These are phyloP conservation scores for Anarrhichthys ocellatus DNA, from an alignment of 2,113 vertebrate genomes.

Conservation along the genomic window DNA sequence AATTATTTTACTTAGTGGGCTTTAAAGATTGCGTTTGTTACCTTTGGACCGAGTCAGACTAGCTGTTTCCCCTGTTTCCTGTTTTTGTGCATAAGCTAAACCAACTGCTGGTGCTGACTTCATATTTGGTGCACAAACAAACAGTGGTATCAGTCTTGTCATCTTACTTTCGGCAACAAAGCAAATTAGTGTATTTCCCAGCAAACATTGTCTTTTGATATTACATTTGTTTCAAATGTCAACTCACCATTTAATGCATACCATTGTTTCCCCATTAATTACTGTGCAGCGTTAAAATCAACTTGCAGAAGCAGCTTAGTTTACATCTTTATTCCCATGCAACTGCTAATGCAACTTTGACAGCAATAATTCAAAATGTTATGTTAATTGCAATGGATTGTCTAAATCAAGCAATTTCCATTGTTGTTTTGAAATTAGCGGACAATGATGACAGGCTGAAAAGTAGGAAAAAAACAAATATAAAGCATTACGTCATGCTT, in stretches of 20 bases:
- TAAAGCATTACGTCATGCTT: background rate
- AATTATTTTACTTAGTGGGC: background rate
- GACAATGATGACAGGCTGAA: background rate
- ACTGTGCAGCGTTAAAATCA: background rate
- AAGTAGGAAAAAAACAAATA: background rate
- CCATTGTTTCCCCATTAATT: background rate
- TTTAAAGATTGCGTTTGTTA: background rate
- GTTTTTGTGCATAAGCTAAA: background rate
- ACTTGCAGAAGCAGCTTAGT: background rate
- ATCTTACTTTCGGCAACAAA: background rate
- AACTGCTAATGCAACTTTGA: background rate
- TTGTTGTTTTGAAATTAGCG: slow-evolving; percentile 10
- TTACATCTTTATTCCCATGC: background rate
- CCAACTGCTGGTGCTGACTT: background rate
- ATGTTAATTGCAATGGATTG: background rate
- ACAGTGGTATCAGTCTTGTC: background rate
- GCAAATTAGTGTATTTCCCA: background rate
- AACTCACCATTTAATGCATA: background rate
- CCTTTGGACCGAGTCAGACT: background rate
- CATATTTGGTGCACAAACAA: background rate
- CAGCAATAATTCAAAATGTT: background rate
- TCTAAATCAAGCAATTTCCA: background rate
- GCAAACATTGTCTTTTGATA: background rate
- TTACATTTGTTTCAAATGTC: background rate
- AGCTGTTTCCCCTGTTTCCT: background rate